Base-by-base conservation (phyloP, 1,140 invertebrate genomes). In the Pseudachorutes palmiensis region DNA sequence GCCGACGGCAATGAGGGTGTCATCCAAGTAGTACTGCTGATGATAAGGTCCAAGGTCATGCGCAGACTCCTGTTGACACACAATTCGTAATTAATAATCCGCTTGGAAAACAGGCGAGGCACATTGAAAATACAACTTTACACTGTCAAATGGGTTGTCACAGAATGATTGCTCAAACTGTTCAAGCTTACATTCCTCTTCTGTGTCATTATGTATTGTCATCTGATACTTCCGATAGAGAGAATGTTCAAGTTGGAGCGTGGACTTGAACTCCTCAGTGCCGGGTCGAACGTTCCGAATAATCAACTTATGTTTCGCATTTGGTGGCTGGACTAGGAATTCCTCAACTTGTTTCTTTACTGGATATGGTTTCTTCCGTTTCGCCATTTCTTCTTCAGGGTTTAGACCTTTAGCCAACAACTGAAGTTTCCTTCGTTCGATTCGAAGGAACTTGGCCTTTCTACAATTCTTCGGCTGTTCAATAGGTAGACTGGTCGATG, bases 11-110 rank as follows among this genome's bases (percentile, higher is more conserved):
- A 99, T 91, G 49, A 99, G 79, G 78, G 86, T 89, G 80, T 98
- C 90, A 80, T 98, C 90, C 24, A 98, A 76, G 85, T 92, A 90
- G 78, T 98, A 99, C 76, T 98, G 94, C 75, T 97, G 92, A 81
- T 99, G 97, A 79, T 94, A 99, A 0, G 94, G 92, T 0, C 97
- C 97, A 77, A 88, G 95, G 0, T 22, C 2, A 59, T 30, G n/a
- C 22, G 2, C 22, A 58, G 30, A 60, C 36, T 55, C 36, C 29
- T 62, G 24, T 19, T 45, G 36, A 45, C 36, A 45, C 19, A 9
- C 36, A 45, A 45, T 45, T 45, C 9, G 9, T 45, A 45, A 45
- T 12, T 45, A 9, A 45, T 45, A 12, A 45, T 45, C 9, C 36
- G 9, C 36, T n/a, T n/a, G n/a, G n/a, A n/a, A n/a, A n/a, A n/a